Base-by-base conservation (phyloP, 2,113 vertebrate species). In the Dicrurus megarhynchus region DNA sequence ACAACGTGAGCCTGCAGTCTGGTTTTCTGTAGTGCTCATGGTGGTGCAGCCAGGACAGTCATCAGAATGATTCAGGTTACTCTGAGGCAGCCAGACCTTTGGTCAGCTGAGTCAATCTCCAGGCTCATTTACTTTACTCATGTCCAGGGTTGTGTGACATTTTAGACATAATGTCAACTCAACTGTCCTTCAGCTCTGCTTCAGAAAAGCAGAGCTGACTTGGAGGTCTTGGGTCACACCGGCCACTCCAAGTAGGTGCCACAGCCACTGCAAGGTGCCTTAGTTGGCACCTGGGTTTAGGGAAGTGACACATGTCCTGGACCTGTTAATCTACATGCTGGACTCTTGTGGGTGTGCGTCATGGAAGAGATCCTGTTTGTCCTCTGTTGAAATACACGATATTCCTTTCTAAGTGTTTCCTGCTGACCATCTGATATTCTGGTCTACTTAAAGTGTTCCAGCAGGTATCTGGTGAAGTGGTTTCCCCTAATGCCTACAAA, bases 1-100 rank as follows among this genome's bases (percentile, higher is more conserved):
- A n/a, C 33, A 56, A 3, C 0, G 3, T 37, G 27, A 88, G 23
- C 8, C 1, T 3, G 6, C 27, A 28, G 20, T 17, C 39, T 53
- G 35, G 64, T 44, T 42, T 90, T 24, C 26, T 0, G 1, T 16
- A 7, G n/a, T 53, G 17, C 41, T 65, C 11, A 24, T 19, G 3
- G 13, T 68, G n/a, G 23, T 53, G 15, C 3, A 42, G 13, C 24
- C 55, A 35, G 21, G 39, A 60, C 11, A 60, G 27, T 20, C 10
- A 28, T 1, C 3, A 52, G 16, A 60, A 24, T n/a, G 30, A 44
- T 30, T 68, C 18, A 24, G 8, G 21, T 55, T 79, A 26, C 4
- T 37, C 12, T 61, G n/a, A 64, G 30, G 21, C 44, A 71, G 35
- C 24, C 9, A 24, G 26, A 76, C 4, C 4, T 79, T 68, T 30